These are phyloP conservation scores for Myrmecobius fasciatus DNA, from an alignment of 2,113 vertebrate species.

Conservation along the genomic window DNA sequence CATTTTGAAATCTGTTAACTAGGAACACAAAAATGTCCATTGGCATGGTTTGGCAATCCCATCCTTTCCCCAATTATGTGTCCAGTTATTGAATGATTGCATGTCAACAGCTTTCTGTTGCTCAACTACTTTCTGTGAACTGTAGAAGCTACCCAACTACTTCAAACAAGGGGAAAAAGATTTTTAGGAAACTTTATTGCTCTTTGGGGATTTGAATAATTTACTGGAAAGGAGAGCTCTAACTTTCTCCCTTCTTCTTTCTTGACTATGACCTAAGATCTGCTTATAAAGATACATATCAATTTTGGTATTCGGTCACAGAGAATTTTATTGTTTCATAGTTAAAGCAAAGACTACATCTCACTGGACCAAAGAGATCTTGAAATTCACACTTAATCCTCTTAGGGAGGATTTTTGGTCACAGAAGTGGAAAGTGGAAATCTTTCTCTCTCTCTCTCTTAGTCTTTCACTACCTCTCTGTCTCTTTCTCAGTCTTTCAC, in stretches of 20 bases:
- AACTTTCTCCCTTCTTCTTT: not conserved
- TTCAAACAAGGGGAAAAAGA: not conserved
- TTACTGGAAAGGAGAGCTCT: slow-evolving; percentile 1
- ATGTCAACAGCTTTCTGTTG: not conserved
- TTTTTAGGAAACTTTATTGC: not conserved
- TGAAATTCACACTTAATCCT: slow-evolving; percentile 26
- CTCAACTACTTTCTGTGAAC: slow-evolving; percentile 24
- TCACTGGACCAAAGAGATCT: not conserved
- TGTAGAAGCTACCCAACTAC: not conserved
- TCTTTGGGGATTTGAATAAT: not conserved
- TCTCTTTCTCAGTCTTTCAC: not conserved
- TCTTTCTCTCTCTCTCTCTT: not conserved
- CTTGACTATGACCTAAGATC: slow-evolving; percentile 18
- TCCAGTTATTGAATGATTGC: not conserved
- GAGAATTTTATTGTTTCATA: slow-evolving; percentile 25
- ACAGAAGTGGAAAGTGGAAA: not conserved
- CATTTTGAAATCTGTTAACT: not conserved
- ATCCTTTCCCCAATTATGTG: not conserved
- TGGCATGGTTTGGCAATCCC: not conserved
- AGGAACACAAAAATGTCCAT: not conserved
- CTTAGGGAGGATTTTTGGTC: not conserved
- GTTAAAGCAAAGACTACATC: slow-evolving; percentile 26
- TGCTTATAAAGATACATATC: not conserved
- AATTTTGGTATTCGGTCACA: slow-evolving; percentile 11
- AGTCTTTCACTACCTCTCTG: not conserved